Evolutionary conservation across 2,888 invertebrate genomes (phyloP), one percentile per base, ranked within the genome.

Genomic region (Teinopalpus imperialis): DNA sequence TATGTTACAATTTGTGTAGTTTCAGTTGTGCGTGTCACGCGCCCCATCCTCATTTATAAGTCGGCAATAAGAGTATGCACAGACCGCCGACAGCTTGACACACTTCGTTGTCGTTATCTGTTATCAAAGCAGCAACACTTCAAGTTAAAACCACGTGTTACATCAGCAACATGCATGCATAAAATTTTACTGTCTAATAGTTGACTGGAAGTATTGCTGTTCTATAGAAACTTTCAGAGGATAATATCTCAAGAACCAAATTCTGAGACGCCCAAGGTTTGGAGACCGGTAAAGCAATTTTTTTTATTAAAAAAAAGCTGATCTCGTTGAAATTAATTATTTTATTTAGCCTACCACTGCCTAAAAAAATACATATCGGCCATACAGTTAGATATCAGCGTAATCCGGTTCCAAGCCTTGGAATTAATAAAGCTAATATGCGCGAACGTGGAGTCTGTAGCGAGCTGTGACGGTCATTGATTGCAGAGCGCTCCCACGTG

Each of bases 1-100:
- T 91, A 91, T 91, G 91, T 91, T 92, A 91, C 90, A 86, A 85
- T 77, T 68, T 72, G 75, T 87, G 88, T 87, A 86, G 88, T 88
- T 88, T 88, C 87, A 86, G 86, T 88, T 74, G 73, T 77, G 74
- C 76, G 72, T 70, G 67, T 74, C 66, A 74, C 75, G 69, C 69
- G 73, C 64, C 66, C 74, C 75, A 67, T 72, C 69, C 78, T 76
- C 74, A 69, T 69, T 67, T 67, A 68, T 65, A 62, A 56, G 51
- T 43, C 44, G 41, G 41, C 18, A 8, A 23, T 36, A 8, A 14
- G 14, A 14, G 32, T 18, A 18, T 31, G 32, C 44, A 26, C 24
- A 9, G 23, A 7, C 46, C 31, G 46, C 46, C 31, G 46, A 30
- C 30, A 13, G 43, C 30, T 36, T 41, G 16, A 34, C 34, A 30